Base-by-base conservation (phyloP, 1,140 invertebrate species). In the Drosophila virilis region DNA sequence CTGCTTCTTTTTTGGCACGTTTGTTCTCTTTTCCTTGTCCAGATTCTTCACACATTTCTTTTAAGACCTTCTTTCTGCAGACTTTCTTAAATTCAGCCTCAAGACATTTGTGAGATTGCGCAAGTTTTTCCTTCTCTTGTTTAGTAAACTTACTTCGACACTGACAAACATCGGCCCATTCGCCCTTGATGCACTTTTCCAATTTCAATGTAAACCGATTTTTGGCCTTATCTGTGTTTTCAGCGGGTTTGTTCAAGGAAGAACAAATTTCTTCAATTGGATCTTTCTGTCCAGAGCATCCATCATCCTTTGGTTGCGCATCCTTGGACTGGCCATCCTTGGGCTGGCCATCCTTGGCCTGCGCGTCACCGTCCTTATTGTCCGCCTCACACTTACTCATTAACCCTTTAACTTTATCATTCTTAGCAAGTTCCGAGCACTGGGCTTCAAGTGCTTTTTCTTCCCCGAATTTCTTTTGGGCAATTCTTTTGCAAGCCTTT, bases 111-210 rank as follows among this genome's bases (percentile, higher is more conserved):
- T 65, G 37, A 28, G 15, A 45, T 33, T 28, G 10, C 8, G 12
- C 22, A 8, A 71, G 42, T 8, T 22, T 45, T 28, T 55, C 3
- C 4, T 50, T 28, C 5, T 71, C 51, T 12, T 1, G 5, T 28
- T 58, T 57, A 3, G 43, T n/a, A 0, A 65, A 50, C 1, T 32
- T 15, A 1, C 54, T 28, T 9, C 10, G 60, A 37, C 40, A 10
- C 9, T 28, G 17, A 15, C 51, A 43, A 5, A 58, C 15, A 37
- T 57, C n/a, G 13, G 32, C 15, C 69, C 69, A 71, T 32, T 65
- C 43, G 0, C 37, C 33, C 9, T 22, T 28, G 3, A 71, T 51
- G 12, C 69, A 71, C 9, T 58, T 58, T 33, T 71, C 60, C 8
- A 71, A 12, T 12, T 58, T 57, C 7, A 65, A 9, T 6, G 48